A percentile compares a stretch with the other conserved stretches of the same genome.
These are phyloP conservation scores for Rhingia rostrata DNA, from an alignment of 2,888 invertebrate species.

Conservation along the genomic window DNA sequence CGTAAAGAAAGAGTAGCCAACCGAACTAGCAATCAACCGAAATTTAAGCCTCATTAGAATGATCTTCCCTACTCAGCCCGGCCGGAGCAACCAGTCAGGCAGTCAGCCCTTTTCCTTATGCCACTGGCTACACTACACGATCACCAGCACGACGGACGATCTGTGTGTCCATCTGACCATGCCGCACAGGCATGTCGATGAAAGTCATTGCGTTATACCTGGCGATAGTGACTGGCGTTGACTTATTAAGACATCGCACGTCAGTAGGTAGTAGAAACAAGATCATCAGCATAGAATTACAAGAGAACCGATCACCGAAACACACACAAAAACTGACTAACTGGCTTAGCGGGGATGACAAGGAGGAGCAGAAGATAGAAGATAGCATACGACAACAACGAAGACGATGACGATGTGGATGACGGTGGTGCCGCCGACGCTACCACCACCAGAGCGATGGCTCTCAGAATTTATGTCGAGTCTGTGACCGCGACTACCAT, in stretches of 20 bases:
- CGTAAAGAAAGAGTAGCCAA: slow-evolving; percentile 45
- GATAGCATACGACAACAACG: slow-evolving; percentile 6
- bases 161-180: slow-evolving; percentile 62
- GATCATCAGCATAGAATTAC: slow-evolving; percentile 74
- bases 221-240: slow-evolving; percentile 60
- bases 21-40: slow-evolving; percentile 59
- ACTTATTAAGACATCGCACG: slow-evolving; percentile 75
- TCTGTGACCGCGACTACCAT: slow-evolving; percentile 18
- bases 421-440: not conserved
- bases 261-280: slow-evolving; percentile 73
- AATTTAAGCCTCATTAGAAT: slow-evolving; percentile 72
- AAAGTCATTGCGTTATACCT: slow-evolving; percentile 52
- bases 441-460: slow-evolving; percentile 13
- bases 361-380: slow-evolving; percentile 11
- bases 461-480: slow-evolving; percentile 29
- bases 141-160: slow-evolving; percentile 9
- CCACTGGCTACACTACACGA: slow-evolving; percentile 38
- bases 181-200: slow-evolving; percentile 51
- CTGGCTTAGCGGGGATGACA: slow-evolving; percentile 4
- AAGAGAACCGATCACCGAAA: slow-evolving; percentile 68
- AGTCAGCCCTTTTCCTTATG: slow-evolving; percentile 47
- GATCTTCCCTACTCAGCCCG: slow-evolving; percentile 48
- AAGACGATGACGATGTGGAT: not conserved
- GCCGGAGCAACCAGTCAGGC: slow-evolving; percentile 6
- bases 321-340: slow-evolving; percentile 39